Conservation (phyloP, 2,888 invertebrate genomes). For the Geophilus truncorum region DNA sequence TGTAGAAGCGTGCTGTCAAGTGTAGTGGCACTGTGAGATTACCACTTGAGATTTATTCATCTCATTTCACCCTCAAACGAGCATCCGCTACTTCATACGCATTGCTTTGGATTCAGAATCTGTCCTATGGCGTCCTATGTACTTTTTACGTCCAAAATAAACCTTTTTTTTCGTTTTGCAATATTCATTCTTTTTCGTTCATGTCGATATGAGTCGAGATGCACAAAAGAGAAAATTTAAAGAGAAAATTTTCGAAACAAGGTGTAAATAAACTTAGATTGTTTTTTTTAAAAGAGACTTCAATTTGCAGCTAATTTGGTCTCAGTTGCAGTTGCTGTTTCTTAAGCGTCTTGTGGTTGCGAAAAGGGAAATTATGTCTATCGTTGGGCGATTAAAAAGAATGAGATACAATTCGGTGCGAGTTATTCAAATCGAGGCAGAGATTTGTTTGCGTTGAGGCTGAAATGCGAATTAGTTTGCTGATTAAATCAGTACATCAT, state of each 20-base stretch:
- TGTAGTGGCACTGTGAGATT: neutral
- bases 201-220: neutral
- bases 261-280: neutral
- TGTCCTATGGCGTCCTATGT: neutral
- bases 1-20: neutral
- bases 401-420: neutral
- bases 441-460: neutral
- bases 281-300: too few species aligned
- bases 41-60: conserved; percentile 17
- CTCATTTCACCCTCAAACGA: neutral
- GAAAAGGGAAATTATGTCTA: neutral
- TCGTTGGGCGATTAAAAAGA: neutral
- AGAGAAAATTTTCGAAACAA: neutral
- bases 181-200: neutral
- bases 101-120: neutral
- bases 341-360: neutral
- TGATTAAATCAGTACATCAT: neutral
- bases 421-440: neutral
- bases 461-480: neutral
- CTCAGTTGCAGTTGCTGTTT: too few species aligned
- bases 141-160: neutral
- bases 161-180: neutral
- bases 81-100: neutral
- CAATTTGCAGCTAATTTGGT: neutral
- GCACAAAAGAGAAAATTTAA: neutral